These are phyloP conservation scores for Hippolais icterina DNA, from an alignment of 2,113 vertebrate species.

Conservation along the genomic window DNA sequence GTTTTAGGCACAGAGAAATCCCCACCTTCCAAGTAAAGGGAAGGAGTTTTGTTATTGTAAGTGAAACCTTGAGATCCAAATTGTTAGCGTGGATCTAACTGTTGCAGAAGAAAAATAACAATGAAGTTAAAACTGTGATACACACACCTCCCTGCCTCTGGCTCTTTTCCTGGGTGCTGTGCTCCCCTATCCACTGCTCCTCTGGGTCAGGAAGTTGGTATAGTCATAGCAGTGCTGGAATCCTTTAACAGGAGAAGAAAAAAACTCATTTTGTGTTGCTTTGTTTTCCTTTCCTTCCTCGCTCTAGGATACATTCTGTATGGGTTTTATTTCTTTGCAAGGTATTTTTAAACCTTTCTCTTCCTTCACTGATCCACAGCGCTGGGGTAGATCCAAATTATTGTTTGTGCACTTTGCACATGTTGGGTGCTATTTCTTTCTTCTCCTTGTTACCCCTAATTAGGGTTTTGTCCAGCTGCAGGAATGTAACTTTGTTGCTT, in stretches of 20 bases:
- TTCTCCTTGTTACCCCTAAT: background rate
- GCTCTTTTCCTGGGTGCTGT: background rate
- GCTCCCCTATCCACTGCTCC: background rate
- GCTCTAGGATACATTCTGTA: background rate
- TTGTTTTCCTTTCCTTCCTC: background rate
- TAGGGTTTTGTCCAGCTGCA: background rate
- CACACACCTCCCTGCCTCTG: background rate
- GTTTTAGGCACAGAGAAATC: background rate
- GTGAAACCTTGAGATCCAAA: background rate
- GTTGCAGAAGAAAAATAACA: background rate
- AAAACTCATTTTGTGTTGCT: background rate
- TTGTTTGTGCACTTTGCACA: background rate
- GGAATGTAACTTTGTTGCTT: background rate
- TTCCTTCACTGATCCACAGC: background rate
- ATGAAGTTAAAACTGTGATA: background rate
- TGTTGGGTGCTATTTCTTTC: background rate
- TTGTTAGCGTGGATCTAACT: background rate
- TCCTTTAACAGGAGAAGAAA: background rate
- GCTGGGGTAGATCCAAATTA: background rate
- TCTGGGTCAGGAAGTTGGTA: background rate
- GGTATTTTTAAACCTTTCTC: background rate
- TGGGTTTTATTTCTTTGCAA: background rate
- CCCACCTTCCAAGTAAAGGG: background rate
- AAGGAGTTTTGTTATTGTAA: background rate
- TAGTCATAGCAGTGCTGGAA: background rate